Evolutionary conservation across 2,888 invertebrate genomes (phyloP).

Genomic region (Carcina quercana): DNA sequence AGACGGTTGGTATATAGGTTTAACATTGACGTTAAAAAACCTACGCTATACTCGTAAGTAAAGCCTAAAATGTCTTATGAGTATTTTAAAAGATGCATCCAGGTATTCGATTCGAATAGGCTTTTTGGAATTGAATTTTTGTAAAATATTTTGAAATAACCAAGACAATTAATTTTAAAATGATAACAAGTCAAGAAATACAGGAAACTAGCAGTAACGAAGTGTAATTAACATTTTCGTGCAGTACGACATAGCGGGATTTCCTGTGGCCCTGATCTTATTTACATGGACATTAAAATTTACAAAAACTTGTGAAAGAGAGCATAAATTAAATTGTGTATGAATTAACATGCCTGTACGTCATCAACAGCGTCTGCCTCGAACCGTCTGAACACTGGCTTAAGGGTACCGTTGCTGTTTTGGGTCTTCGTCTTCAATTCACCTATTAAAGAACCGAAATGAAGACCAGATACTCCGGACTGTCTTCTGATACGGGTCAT

Average conservation of each 20-base stretch:
- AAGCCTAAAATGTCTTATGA: too few species aligned
- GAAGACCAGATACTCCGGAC: constrained; percentile 47
- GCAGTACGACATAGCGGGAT: constrained; percentile 4
- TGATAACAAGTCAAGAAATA: constrained; percentile 2
- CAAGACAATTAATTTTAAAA: not conserved
- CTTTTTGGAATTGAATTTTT: not conserved
- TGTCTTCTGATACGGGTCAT: constrained; percentile 51
- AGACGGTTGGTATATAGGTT: too few species aligned
- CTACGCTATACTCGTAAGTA: too few species aligned
- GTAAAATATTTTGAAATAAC: not conserved
- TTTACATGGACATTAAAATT: constrained; percentile 4
- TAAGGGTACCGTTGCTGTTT: constrained; percentile 48
- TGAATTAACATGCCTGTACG: constrained; percentile 42
- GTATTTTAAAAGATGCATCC: too few species aligned
- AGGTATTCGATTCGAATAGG: too few species aligned
- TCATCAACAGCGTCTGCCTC: constrained; percentile 36
- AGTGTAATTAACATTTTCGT: constrained; percentile 2
- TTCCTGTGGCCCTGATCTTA: constrained; percentile 9
- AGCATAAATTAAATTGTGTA: not conserved
- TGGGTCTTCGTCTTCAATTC: constrained; percentile 60
- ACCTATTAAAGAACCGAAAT: constrained; percentile 64
- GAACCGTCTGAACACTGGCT: constrained; percentile 65
- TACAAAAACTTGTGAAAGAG: constrained; percentile 5
- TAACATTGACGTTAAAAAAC: too few species aligned
- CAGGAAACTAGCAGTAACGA: constrained; percentile 5